A percentile compares a stretch with the other conserved stretches of the same genome.
phyloP scores from a whole-genome alignment of 2,888 invertebrate species.

The Deilephila porcellus region DNA sequence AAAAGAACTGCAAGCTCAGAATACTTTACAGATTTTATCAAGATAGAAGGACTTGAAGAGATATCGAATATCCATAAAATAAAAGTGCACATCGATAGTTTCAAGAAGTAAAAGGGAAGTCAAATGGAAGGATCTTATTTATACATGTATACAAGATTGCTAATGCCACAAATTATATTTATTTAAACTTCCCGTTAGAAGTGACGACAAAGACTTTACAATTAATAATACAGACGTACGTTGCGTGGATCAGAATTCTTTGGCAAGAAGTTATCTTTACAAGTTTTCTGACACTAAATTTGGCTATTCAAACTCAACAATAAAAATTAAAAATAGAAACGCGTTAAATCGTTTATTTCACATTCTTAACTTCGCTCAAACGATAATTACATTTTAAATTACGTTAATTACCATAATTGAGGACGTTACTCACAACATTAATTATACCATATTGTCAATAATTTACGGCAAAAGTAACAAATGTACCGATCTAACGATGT shows the following conservation, averaged over 20 bases:
- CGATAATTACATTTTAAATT: not conserved
- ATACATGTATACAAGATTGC: not conserved
- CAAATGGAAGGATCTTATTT: not conserved
- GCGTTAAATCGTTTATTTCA: not conserved
- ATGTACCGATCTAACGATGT: not conserved
- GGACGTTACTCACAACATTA: not conserved
- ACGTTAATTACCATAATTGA: not conserved
- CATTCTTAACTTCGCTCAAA: not conserved
- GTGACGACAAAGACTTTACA: not conserved
- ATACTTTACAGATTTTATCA: no score
- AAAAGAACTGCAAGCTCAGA: no score
- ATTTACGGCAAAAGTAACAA: not conserved
- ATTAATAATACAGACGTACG: not conserved
- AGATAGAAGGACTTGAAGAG: no score
- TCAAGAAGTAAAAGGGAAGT: no score
- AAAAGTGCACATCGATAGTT: no score
- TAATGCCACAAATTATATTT: not conserved
- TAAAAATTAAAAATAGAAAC: not conserved
- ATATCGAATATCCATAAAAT: no score
- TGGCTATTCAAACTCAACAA: not conserved
- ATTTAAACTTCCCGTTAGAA: conserved; percentile 17
- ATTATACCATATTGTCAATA: not conserved
- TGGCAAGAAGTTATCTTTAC: not conserved
- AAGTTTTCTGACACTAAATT: not conserved
- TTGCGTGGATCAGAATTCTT: not conserved